A percentile compares a stretch with the other conserved stretches of the same genome.
phyloP scores from a whole-genome alignment of 2,888 invertebrate species.

The Acleris literana region DNA sequence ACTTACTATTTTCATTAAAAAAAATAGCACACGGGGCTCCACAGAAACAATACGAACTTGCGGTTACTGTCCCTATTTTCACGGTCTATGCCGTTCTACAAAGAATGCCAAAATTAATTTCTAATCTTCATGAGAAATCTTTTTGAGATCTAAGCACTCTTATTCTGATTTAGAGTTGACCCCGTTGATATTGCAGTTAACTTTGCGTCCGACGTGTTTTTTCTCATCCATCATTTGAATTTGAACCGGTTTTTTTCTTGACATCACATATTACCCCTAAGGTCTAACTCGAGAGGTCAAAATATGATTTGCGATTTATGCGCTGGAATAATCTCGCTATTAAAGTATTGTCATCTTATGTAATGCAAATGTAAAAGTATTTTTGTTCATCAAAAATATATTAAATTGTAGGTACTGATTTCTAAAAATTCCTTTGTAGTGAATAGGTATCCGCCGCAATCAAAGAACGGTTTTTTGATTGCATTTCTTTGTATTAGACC shows the following conservation, averaged over 20 bases:
- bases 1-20: background rate
- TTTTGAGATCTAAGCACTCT: slow-evolving; percentile 19
- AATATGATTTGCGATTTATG: background rate
- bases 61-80: slow-evolving; percentile 11
- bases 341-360: too few relatives aligned
- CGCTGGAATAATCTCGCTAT: background rate
- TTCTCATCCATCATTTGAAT: slow-evolving; percentile 31
- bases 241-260: slow-evolving; percentile 27
- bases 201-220: slow-evolving; percentile 23
- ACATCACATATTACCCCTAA: slow-evolving; percentile 9
- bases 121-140: slow-evolving; percentile 31
- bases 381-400: too few relatives aligned
- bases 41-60: background rate
- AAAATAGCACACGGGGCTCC: background rate
- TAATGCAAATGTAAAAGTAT: too few relatives aligned
- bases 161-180: slow-evolving; percentile 29
- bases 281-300: background rate
- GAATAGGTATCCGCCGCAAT: background rate
- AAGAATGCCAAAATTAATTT: slow-evolving; percentile 24
- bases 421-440: too few relatives aligned
- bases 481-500: background rate
- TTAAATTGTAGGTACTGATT: too few relatives aligned
- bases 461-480: background rate
- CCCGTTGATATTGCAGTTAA: slow-evolving; percentile 25
- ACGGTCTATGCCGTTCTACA: slow-evolving; percentile 24